Evolutionary conservation across 2,113 vertebrate species (phyloP).

Genomic region (Siniperca chuatsi): DNA sequence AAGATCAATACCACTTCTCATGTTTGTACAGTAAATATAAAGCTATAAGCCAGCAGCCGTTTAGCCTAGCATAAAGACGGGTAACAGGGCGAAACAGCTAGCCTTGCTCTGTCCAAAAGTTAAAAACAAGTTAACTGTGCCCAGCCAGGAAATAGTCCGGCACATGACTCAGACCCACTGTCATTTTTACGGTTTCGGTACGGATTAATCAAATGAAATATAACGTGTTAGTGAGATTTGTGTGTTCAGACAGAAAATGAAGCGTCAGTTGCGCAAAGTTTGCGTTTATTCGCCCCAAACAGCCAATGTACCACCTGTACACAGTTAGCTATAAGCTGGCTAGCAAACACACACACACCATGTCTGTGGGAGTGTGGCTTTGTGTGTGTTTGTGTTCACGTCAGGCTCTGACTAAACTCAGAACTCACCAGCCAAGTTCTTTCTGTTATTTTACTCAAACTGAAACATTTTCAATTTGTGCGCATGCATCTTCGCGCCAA

Average conservation of each 20-base stretch:
- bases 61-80: no score
- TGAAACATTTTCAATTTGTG: no score
- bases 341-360: neutral
- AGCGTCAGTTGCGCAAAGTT: neutral
- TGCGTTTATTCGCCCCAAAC: neutral
- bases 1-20: neutral
- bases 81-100: no score
- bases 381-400: neutral
- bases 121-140: neutral
- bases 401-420: neutral
- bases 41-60: no score
- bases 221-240: neutral
- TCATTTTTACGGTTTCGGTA: neutral
- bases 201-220: neutral
- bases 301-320: neutral
- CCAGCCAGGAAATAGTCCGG: neutral
- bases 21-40: no score
- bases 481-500: no score
- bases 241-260: no score
- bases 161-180: neutral
- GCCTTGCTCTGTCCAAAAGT: no score
- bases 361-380: neutral
- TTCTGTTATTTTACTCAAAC: neutral
- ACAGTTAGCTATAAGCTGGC: neutral
- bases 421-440: neutral